phyloP scores from a whole-genome alignment of 2,113 vertebrate genomes.

The Charadrius vociferus region DNA sequence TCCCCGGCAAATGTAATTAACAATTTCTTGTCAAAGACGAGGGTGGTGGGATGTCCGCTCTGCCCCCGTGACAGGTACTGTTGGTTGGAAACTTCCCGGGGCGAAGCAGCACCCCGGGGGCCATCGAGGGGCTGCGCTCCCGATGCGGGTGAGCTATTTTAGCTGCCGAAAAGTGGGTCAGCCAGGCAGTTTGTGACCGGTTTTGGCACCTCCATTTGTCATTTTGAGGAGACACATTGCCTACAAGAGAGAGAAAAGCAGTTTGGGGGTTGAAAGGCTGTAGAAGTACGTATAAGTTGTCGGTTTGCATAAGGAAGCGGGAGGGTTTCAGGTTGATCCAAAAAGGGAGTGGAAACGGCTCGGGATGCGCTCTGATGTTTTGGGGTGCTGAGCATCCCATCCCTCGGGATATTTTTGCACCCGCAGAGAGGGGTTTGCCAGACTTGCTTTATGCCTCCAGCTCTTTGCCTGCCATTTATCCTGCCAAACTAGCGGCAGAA shows the following conservation, averaged over 20 bases:
- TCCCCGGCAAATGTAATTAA: slow-evolving; percentile 53
- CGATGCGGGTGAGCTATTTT: background rate
- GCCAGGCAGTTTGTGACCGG: background rate
- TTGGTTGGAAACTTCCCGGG: background rate
- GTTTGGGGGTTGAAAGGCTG: background rate
- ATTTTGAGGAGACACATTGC: background rate
- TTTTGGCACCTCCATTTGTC: slow-evolving; percentile 45
- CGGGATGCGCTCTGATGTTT: accelerated
- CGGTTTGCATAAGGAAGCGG: background rate
- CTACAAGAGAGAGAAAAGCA: background rate
- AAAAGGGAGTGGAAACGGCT: accelerated
- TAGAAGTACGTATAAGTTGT: background rate
- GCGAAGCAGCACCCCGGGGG: accelerated
- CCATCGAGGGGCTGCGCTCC: background rate
- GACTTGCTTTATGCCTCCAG: background rate
- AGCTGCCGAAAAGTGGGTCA: background rate
- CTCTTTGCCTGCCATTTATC: accelerated
- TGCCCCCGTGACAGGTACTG: background rate
- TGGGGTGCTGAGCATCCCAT: background rate
- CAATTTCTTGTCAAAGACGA: slow-evolving; percentile 26
- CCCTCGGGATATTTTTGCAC: background rate
- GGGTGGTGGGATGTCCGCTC: background rate
- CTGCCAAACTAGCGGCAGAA: background rate
- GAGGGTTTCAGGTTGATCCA: background rate
- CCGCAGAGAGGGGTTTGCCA: background rate